phyloP scores from a whole-genome alignment of 2,888 invertebrate genomes.

The Monochamus alternatus region DNA sequence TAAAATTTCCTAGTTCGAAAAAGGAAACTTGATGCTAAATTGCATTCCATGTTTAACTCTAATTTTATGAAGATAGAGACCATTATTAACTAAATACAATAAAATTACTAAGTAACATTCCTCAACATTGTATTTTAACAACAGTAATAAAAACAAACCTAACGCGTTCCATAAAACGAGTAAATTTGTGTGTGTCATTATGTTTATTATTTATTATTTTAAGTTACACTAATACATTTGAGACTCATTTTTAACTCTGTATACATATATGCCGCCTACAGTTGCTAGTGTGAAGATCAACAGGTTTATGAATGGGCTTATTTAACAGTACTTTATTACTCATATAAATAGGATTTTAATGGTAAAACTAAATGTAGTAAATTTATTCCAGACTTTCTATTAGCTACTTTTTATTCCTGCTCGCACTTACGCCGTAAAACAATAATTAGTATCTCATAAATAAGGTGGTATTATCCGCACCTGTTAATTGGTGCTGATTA shows the following conservation, averaged over 20 bases:
- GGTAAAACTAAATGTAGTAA: slow-evolving; percentile 23
- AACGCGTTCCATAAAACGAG: slow-evolving; percentile 11
- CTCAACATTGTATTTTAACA: slow-evolving; percentile 10
- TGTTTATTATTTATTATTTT: slow-evolving; percentile 13
- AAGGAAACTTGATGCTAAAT: not conserved
- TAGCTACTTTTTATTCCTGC: slow-evolving; percentile 14
- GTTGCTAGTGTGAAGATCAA: not conserved
- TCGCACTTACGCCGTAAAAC: slow-evolving; percentile 30
- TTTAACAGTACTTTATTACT: slow-evolving; percentile 22
- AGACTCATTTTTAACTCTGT: not conserved
- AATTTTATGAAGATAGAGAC: not conserved
- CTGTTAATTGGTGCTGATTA: slow-evolving; percentile 42
- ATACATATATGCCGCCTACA: slow-evolving; percentile 1
- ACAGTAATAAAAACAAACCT: slow-evolving; percentile 9
- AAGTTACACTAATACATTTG: slow-evolving; percentile 12
- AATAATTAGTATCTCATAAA: slow-evolving; percentile 43
- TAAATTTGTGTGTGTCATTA: slow-evolving; percentile 10
- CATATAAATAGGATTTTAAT: slow-evolving; percentile 24
- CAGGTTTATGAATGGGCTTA: slow-evolving; percentile 29
- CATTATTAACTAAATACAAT: not conserved
- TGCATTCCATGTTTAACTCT: not conserved
- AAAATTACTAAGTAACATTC: slow-evolving; percentile 12
- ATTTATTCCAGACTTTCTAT: slow-evolving; percentile 30
- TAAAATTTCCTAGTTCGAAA: not conserved
- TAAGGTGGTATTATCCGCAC: slow-evolving; percentile 41